Percentiles rank a stretch among this genome's conserved stretches.
Conservation (phyloP, 2,797 vertebrate species). For the Trachurus trachurus region DNA sequence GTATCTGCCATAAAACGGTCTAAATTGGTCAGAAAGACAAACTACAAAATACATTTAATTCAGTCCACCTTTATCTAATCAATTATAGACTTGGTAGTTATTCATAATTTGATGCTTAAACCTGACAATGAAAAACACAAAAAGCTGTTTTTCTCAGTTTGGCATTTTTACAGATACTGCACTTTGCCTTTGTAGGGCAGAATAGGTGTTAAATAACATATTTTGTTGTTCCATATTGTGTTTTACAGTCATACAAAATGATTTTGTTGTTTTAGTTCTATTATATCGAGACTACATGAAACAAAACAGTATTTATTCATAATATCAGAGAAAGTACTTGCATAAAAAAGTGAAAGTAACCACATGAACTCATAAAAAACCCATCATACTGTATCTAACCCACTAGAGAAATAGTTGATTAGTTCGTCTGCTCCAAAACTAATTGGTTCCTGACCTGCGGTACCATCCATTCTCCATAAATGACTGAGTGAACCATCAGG, state of each 20-base stretch:
- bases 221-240: neutral
- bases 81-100: too few relatives aligned
- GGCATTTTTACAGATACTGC: too few relatives aligned
- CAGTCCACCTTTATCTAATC: too few relatives aligned
- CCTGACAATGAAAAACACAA: too few relatives aligned
- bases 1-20: too few relatives aligned
- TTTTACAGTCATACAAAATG: neutral
- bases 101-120: too few relatives aligned
- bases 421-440: neutral
- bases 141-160: too few relatives aligned
- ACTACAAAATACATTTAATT: too few relatives aligned
- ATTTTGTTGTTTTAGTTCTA: neutral
- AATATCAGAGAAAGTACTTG: neutral
- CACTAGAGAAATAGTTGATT: neutral
- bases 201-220: too few relatives aligned
- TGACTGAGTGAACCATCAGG: neutral
- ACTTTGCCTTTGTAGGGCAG: too few relatives aligned
- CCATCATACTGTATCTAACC: neutral
- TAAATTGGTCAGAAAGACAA: too few relatives aligned
- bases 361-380: neutral
- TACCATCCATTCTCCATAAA: neutral
- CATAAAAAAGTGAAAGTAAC: conserved; percentile 31
- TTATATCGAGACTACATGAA: neutral
- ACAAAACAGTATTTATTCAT: neutral
- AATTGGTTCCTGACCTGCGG: neutral